These are phyloP conservation scores for Neoitamus cyanurus DNA, from an alignment of 2,888 invertebrate species.

Conservation along the genomic window DNA sequence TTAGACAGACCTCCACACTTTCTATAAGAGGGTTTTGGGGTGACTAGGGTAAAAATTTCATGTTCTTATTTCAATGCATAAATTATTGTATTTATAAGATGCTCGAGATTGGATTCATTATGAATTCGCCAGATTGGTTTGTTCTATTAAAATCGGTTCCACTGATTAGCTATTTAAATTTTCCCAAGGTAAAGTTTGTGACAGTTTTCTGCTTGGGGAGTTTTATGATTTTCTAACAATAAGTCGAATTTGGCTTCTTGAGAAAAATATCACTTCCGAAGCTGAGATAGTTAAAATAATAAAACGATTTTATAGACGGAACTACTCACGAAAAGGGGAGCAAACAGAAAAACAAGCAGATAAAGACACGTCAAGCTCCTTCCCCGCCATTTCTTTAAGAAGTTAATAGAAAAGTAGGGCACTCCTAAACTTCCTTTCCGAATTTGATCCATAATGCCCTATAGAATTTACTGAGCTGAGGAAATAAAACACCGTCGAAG, in stretches of 20 bases:
- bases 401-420: neutral
- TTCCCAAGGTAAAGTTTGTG: neutral
- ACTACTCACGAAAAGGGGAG: neutral
- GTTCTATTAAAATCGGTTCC: neutral
- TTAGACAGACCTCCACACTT: neutral
- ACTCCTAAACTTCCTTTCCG: neutral
- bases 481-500: neutral
- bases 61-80: neutral
- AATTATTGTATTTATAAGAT: neutral
- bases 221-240: neutral
- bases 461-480: neutral
- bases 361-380: neutral
- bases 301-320: no score
- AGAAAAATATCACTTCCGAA: neutral
- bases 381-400: neutral
- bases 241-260: neutral
- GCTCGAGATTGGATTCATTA: neutral
- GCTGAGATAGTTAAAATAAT: neutral
- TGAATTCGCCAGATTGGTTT: neutral
- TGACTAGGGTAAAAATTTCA: neutral
- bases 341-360: neutral
- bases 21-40: neutral
- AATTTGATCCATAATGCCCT: neutral
- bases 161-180: neutral
- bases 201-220: neutral